Percentiles rank a stretch among this genome's conserved stretches.
phyloP scores from a whole-genome alignment of 2,888 invertebrate genomes.

The Hypsopygia costalis region DNA sequence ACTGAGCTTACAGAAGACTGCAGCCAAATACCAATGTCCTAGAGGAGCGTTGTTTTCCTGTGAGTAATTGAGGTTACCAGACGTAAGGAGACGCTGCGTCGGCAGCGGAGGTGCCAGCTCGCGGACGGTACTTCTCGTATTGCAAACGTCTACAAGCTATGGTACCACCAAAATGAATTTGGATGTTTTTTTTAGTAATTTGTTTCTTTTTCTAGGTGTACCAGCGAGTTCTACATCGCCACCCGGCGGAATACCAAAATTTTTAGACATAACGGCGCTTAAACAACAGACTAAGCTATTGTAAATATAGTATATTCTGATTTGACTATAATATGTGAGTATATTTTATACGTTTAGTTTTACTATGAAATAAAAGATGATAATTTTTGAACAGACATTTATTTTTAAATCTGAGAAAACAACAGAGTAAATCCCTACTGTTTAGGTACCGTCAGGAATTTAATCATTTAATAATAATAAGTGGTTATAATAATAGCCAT shows the following conservation, averaged over 20 bases:
- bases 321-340: constrained; percentile 11
- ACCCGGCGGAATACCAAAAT: constrained; percentile 71
- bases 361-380: constrained; percentile 34
- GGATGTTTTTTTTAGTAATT: too few relatives aligned
- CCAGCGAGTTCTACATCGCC: constrained; percentile 23
- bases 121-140: too few relatives aligned
- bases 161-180: too few relatives aligned
- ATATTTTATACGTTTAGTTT: constrained; percentile 10
- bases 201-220: constrained; percentile 47
- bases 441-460: not conserved
- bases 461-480: not conserved
- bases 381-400: constrained; percentile 70
- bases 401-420: constrained; percentile 75
- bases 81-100: too few relatives aligned
- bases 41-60: too few relatives aligned
- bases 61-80: too few relatives aligned
- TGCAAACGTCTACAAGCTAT: too few relatives aligned
- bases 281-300: constrained; percentile 85
- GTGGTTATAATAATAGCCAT: too few relatives aligned
- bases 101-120: too few relatives aligned
- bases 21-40: too few relatives aligned
- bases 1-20: too few relatives aligned
- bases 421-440: constrained; percentile 58
- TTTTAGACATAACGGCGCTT: constrained; percentile 84
- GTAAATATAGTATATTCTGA: constrained; percentile 24